Percentiles rank a stretch among this genome's conserved stretches.
phyloP scores from a whole-genome alignment of 2,797 vertebrate genomes.

The Catamblyrhynchus diadema region DNA sequence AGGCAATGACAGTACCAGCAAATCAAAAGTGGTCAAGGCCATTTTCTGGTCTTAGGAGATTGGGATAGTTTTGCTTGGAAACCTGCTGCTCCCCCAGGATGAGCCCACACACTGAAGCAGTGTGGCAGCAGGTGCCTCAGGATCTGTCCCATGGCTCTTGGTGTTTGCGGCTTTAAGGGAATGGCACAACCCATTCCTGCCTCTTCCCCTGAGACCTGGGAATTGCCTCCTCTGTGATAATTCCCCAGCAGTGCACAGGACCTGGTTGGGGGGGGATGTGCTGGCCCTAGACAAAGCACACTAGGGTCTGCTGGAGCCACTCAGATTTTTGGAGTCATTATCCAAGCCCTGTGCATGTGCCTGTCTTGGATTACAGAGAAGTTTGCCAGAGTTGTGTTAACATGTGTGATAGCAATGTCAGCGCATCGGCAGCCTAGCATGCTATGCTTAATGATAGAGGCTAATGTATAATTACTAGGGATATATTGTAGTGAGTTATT shows the following conservation, averaged over 20 bases:
- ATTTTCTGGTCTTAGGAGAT: not conserved
- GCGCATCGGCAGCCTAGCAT: not conserved
- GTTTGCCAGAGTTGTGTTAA: not conserved
- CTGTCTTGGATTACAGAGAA: not conserved
- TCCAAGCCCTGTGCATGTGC: not conserved
- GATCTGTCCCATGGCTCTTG: not conserved
- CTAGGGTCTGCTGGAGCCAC: not conserved
- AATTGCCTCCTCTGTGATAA: not conserved
- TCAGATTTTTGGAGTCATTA: not conserved
- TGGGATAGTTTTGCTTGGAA: not conserved
- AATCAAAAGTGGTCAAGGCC: not conserved
- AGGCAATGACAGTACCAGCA: not conserved
- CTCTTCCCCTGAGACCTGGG: not conserved
- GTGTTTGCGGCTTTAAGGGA: not conserved
- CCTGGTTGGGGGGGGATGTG: not conserved
- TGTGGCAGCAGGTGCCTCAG: not conserved
- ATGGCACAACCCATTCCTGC: not conserved
- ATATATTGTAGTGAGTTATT: not conserved
- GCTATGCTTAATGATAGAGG: not conserved
- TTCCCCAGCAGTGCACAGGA: rapidly evolving
- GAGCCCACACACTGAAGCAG: not conserved
- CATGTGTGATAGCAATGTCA: not conserved
- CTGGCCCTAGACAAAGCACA: not conserved
- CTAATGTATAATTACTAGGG: not conserved
- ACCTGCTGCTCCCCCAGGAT: not conserved